Base-by-base conservation (phyloP, 2,888 invertebrate genomes). In the Chrysotoxum bicinctum region DNA sequence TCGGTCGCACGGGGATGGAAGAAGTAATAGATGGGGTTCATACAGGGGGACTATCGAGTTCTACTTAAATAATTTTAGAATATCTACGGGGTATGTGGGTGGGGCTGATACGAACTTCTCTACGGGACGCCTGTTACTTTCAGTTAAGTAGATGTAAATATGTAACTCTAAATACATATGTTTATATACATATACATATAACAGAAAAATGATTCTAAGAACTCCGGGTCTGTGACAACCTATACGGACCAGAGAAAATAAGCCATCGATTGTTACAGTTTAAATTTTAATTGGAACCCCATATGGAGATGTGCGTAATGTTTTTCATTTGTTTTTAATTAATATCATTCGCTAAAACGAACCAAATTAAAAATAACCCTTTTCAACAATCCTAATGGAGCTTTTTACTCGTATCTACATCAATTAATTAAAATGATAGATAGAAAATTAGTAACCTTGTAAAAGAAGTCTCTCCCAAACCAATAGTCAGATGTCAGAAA, bases 71-170 rank as follows among this genome's bases (percentile, higher is more conserved):
- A 23, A 73, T 77, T 77, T 82, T 60, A 54, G 66, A 73, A 30
- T n/a, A 8, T 40, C 14, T 62, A 43, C 12, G 35, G 50, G 14
- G 56, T 40, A 32, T 45, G 60, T 62, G 60, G 77, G 48, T 37
- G 45, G 76, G 32, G 43, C 12, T 3, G 52, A 48, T 64, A 68
- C 52, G 30, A 60, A 77, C 77, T 45, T 60, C 77, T 74, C 74
- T 21, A 48, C 56, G 77, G 77, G 73, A 82, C 77, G 54, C 77
- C 52, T 40, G 37, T 69, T 23, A 40, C 37, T 69, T 40, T n/a
- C 2, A 50, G 14, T 21, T 68, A 68, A 64, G 64, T 45, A 45
- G 45, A 64, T 64, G 30, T 45, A 64, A 62, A 62, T 48, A 48
- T 21, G 21, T 19, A 43, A 45, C 45, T 21, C 4, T 43, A 16